Evolutionary conservation across 2,113 vertebrate genomes (phyloP), one percentile per base, ranked within the genome.

Genomic region (Tupaia tana): DNA sequence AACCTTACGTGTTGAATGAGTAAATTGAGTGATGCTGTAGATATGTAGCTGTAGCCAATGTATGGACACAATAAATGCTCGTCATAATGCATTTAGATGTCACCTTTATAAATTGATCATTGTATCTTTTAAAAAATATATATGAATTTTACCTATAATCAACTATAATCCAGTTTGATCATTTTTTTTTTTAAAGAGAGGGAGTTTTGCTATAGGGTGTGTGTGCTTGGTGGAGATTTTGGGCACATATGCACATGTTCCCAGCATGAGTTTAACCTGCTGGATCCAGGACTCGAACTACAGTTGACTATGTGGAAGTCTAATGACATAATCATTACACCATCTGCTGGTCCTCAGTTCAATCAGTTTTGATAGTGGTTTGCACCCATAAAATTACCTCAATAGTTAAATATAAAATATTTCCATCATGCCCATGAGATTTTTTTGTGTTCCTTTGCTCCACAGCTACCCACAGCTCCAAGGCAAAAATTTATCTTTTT

Each of bases 111-210:
- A 20, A 88, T 1, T 78, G 6, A 69, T 25, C 43, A 43, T 43
- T 78, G n/a, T 19, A 69, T 61, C 58, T 67, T 66, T 86, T 94
- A 22, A 14, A 22, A 70, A 24, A 67, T 69, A 27, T 71, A 14
- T 89, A 61, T 90, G 67, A 90, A 83, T 9, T 77, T 94, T 90
- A 70, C 29, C 58, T 85, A 25, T 14, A 89, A 59, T 54, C 73
- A 7, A 43, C 12, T 43, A 9, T 19, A 89, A 43, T 43, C 43
- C 43, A 43, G 43, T 43, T 43, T 43, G 3, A n/a, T n/a, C n/a
- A n/a, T 43, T 43, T 43, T 43, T 43, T 43, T 43, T 43, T 43
- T 43, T 43, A 43, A 5, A 43, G 43, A 43, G 43, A 43, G 43
- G 43, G 43, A 43, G 43, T 43, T 43, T 3, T 43, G 43, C 43